Evolutionary conservation across 2,113 vertebrate genomes (phyloP).

Genomic region (Rattus rattus): DNA sequence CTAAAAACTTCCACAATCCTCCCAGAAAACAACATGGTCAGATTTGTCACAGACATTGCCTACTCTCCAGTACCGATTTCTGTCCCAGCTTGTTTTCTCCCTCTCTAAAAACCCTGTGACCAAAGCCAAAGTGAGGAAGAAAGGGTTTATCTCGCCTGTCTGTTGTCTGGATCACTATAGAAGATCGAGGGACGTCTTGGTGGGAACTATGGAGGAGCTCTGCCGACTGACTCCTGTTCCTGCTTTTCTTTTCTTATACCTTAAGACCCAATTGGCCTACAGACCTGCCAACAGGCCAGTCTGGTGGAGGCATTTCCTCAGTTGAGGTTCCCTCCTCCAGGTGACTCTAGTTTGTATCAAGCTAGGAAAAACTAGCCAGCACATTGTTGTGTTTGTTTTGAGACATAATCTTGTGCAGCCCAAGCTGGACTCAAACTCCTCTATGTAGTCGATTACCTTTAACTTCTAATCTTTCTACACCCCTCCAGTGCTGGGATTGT

Average conservation of each 20-base stretch:
- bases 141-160: not conserved
- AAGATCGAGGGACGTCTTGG: not conserved
- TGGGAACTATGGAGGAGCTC: not conserved
- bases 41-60: not conserved
- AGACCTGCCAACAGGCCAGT: too few species aligned
- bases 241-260: not conserved
- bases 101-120: not conserved
- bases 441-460: too few species aligned
- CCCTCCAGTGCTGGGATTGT: too few species aligned
- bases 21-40: not conserved
- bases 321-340: not conserved
- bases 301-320: not conserved
- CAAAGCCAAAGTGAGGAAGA: not conserved
- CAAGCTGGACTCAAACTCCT: not conserved
- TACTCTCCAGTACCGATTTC: not conserved
- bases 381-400: not conserved
- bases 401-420: not conserved
- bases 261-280: not conserved
- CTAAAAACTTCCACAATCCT: not conserved
- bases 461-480: not conserved
- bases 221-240: not conserved
- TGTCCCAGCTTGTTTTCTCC: not conserved
- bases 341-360: not conserved
- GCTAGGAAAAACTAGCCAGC: not conserved
- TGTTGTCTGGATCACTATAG: not conserved